Conservation (phyloP, 1,140 invertebrate genomes). For the Bombyx mandarina region DNA sequence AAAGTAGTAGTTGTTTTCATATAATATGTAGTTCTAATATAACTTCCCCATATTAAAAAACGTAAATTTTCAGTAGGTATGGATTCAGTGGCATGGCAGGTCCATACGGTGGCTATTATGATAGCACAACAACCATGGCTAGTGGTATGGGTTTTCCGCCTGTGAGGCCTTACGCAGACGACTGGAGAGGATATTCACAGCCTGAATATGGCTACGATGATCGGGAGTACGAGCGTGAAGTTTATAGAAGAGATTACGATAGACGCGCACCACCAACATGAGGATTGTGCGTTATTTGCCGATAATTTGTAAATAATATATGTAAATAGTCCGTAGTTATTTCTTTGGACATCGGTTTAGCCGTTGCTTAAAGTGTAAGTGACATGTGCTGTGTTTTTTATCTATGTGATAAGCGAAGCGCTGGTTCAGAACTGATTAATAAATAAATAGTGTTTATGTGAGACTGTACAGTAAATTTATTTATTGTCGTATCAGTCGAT, state of each 20-base stretch:
- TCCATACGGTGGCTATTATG: slow-evolving; percentile 48
- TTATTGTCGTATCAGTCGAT: slow-evolving; percentile 62
- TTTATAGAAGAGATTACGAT: slow-evolving; percentile 60
- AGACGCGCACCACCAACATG: slow-evolving; percentile 56
- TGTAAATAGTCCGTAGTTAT: slow-evolving; percentile 59
- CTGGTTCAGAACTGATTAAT: slow-evolving; percentile 30
- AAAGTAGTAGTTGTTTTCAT: not conserved
- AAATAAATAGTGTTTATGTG: slow-evolving; percentile 33
- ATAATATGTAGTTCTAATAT: not conserved
- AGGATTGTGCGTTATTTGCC: slow-evolving; percentile 3
- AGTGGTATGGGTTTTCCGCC: slow-evolving; percentile 53
- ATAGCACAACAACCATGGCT: slow-evolving; percentile 37
- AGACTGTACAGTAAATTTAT: slow-evolving; percentile 69
- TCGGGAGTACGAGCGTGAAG: slow-evolving; percentile 56
- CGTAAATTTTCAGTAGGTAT: slow-evolving; percentile 29
- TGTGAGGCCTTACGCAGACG: slow-evolving; percentile 49
- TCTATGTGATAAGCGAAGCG: slow-evolving; percentile 64
- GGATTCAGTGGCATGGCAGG: slow-evolving; percentile 42
- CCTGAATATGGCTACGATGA: slow-evolving; percentile 56
- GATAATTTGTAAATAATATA: slow-evolving; percentile 36
- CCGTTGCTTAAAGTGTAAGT: slow-evolving; percentile 57
- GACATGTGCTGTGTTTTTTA: slow-evolving; percentile 67
- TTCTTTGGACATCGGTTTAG: slow-evolving; percentile 46
- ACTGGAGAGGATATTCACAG: slow-evolving; percentile 54
- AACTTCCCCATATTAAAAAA: not conserved